These are phyloP conservation scores for Tribolium castaneum DNA, from an alignment of 1,140 invertebrate species.

Conservation along the genomic window DNA sequence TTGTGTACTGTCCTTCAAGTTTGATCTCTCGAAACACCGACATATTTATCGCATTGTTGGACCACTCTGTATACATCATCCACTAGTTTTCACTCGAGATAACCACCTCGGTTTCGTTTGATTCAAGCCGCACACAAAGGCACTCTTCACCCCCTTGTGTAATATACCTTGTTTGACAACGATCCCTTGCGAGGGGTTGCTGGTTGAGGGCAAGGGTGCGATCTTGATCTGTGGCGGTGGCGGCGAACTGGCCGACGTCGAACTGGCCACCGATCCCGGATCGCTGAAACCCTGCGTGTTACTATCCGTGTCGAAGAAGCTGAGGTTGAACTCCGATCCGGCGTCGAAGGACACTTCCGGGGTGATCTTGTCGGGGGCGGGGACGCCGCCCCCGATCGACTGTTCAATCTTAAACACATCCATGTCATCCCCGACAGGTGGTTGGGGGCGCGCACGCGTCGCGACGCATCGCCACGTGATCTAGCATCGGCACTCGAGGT, in stretches of 20 bases:
- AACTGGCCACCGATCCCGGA: slow-evolving; percentile 72
- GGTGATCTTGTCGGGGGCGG: slow-evolving; percentile 71
- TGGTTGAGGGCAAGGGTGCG: slow-evolving; percentile 60
- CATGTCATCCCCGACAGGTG: slow-evolving; percentile 63
- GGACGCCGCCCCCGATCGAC: slow-evolving; percentile 68
- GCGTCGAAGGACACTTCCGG: slow-evolving; percentile 79
- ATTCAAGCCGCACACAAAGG: too few relatives aligned
- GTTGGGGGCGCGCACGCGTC: slow-evolving; percentile 49
- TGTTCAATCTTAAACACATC: slow-evolving; percentile 75
- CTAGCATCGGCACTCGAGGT: slow-evolving; percentile 53
- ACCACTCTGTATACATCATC: too few relatives aligned
- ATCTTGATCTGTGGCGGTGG: slow-evolving; percentile 61
- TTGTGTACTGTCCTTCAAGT: too few relatives aligned
- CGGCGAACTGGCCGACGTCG: slow-evolving; percentile 70
- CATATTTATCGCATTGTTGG: too few relatives aligned
- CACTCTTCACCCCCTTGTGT: background rate
- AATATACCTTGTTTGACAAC: slow-evolving; percentile 60
- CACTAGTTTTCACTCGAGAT: too few relatives aligned
- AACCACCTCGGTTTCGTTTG: too few relatives aligned
- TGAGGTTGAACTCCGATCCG: slow-evolving; percentile 80
- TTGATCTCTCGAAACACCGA: too few relatives aligned
- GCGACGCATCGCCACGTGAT: slow-evolving; percentile 50
- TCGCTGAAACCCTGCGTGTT: slow-evolving; percentile 76
- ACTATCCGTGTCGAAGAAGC: slow-evolving; percentile 80
- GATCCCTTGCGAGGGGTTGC: slow-evolving; percentile 49